Conservation (phyloP, 2,113 vertebrate genomes). For the Callipepla squamata region DNA sequence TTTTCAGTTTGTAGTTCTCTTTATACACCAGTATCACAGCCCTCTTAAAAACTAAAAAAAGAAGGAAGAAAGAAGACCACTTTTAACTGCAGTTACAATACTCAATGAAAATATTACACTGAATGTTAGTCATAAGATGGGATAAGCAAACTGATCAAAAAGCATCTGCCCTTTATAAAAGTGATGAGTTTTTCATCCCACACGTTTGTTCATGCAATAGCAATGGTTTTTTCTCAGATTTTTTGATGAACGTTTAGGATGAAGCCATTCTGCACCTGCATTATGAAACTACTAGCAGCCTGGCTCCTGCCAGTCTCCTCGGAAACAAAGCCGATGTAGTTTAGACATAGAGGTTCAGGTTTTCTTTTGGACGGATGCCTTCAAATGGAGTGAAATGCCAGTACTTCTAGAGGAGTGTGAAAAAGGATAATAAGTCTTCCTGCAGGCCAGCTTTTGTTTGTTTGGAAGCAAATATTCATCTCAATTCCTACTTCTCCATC, state of each 20-base stretch:
- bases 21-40: conserved; percentile 95
- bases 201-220: background rate
- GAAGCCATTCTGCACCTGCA: background rate
- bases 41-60: conserved; percentile 91
- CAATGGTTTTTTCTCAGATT: background rate
- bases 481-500: background rate
- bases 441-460: background rate
- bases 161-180: background rate
- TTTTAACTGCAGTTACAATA: background rate
- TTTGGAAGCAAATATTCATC: background rate
- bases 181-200: background rate
- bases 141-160: background rate
- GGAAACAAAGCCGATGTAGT: background rate
- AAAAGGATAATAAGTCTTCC: background rate
- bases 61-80: conserved; percentile 10
- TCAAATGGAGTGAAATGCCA: background rate
- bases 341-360: background rate
- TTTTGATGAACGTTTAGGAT: background rate
- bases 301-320: background rate
- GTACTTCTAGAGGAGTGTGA: background rate
- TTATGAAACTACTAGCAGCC: background rate
- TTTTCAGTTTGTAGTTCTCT: conserved; percentile 94
- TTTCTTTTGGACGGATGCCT: background rate
- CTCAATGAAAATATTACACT: background rate
- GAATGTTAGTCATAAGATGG: background rate